Percentiles rank a stretch among this genome's conserved stretches.
Conservation (phyloP, 2,797 vertebrate genomes). For the Spea hammondii region DNA sequence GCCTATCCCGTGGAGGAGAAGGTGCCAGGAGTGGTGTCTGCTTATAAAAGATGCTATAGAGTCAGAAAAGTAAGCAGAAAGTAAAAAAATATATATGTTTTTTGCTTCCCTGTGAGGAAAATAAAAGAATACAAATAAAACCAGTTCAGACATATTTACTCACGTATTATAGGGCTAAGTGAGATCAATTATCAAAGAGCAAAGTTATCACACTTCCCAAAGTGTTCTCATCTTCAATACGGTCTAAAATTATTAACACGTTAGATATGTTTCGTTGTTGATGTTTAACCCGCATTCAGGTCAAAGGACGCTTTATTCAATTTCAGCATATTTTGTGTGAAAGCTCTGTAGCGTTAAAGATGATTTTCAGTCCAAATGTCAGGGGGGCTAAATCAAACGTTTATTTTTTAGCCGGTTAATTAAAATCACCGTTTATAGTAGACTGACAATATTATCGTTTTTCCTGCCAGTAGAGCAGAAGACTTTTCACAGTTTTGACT, state of each 20-base stretch:
- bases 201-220: too few relatives aligned
- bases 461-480: constrained; percentile 73
- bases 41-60: too few relatives aligned
- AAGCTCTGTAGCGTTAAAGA: constrained; percentile 75
- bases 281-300: constrained; percentile 77
- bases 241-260: constrained; percentile 68
- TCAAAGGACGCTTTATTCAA: constrained; percentile 76
- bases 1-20: too few relatives aligned
- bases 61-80: too few relatives aligned
- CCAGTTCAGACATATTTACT: too few relatives aligned
- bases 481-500: constrained; percentile 73
- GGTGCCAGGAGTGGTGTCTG: too few relatives aligned
- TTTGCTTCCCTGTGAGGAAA: too few relatives aligned
- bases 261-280: constrained; percentile 73
- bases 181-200: too few relatives aligned
- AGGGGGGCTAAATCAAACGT: constrained; percentile 73
- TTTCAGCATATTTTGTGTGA: constrained; percentile 79
- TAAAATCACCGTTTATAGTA: constrained; percentile 76
- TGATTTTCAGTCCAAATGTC: constrained; percentile 81
- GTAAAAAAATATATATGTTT: too few relatives aligned
- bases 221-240: background rate
- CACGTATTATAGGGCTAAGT: too few relatives aligned
- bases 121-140: too few relatives aligned
- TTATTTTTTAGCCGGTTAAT: constrained; percentile 79
- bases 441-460: constrained; percentile 75